Evolutionary conservation across 37 sponge, comb jelly and placozoan genomes (phyloP), one percentile per base, ranked within the genome.

Genomic region (Haliclona indistincta): DNA sequence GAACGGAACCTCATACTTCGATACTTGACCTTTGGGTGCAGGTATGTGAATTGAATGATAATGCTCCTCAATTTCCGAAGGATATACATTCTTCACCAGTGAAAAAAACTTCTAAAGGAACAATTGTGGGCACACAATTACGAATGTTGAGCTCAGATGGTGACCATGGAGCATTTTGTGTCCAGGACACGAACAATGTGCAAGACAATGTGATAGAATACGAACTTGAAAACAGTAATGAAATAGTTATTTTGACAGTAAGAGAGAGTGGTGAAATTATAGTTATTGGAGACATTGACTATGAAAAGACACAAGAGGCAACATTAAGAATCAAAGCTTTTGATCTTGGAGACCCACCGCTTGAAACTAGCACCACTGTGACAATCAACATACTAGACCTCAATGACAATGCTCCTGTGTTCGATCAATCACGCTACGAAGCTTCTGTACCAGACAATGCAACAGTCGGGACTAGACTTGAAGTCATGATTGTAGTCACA

Each of bases 11-110:
- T n/a, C n/a, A n/a, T n/a, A 22, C 66, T 11, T 0, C 36, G 8
- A 13, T 47, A 1, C 41, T 23, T 0, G 17, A 1, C 4, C 34
- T 35, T 26, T 17, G 20, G 8, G 70, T 66, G 45, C 52, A 17
- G 33, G 81, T 92, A 2, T 92, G 87, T 75, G 89, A 92, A 5
- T 77, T 80, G 53, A 92, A 92, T 68, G 93, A 92, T 62, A 75
- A 88, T 38, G 8, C 52, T 26, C 88, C 93, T 38, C 0, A 55
- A 19, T 88, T 92, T 45, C n/a, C 25, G 19, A 23, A 25, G 0
- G 54, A 37, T 13, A 11, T 42, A 2, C 68, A 61, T 39, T 51
- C 23, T 39, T 36, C 26, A 17, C 23, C 51, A 20, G 56, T 84
- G 0, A 19, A 92, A 43, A 77, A 76, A 30, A 63, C 64, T 4